A percentile compares a stretch with the other conserved stretches of the same genome.
phyloP scores from a whole-genome alignment of 2,113 vertebrate genomes.

The Syngnathus scovelli region DNA sequence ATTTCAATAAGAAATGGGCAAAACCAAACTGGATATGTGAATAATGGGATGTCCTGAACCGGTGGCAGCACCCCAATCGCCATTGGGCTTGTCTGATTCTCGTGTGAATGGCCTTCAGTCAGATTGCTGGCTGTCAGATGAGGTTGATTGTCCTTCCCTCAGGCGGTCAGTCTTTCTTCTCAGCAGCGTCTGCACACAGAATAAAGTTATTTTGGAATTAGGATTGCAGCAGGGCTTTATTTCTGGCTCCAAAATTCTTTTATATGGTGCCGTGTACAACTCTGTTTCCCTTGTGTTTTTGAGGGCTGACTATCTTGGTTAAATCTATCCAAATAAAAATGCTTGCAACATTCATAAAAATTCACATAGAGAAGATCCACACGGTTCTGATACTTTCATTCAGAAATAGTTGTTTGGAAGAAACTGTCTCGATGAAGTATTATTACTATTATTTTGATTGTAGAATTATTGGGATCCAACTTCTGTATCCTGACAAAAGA shows the following conservation, averaged over 20 bases:
- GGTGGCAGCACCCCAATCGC: constrained; percentile 50
- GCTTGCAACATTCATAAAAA: background rate
- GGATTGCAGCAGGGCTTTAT: background rate
- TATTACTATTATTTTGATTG: no score
- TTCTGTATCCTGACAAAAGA: no score
- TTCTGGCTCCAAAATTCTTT: background rate
- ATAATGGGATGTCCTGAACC: constrained; percentile 51
- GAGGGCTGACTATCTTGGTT: no score
- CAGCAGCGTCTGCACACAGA: constrained; percentile 47
- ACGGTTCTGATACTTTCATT: background rate
- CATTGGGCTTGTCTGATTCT: constrained; percentile 45
- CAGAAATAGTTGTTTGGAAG: background rate
- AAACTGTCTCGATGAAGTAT: no score
- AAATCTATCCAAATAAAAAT: background rate
- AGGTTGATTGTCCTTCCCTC: constrained; percentile 69
- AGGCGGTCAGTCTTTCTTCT: constrained; percentile 64
- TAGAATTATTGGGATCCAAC: no score
- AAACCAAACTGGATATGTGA: constrained; percentile 52
- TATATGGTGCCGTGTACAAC: background rate
- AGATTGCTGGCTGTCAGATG: constrained; percentile 73
- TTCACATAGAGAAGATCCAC: background rate
- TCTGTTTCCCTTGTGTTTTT: background rate
- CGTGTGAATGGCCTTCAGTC: constrained; percentile 65
- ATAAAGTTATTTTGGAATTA: constrained; percentile 4
- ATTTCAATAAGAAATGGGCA: constrained; percentile 22